phyloP scores from a whole-genome alignment of 2,888 invertebrate genomes.

The Oxycera nigricornis region DNA sequence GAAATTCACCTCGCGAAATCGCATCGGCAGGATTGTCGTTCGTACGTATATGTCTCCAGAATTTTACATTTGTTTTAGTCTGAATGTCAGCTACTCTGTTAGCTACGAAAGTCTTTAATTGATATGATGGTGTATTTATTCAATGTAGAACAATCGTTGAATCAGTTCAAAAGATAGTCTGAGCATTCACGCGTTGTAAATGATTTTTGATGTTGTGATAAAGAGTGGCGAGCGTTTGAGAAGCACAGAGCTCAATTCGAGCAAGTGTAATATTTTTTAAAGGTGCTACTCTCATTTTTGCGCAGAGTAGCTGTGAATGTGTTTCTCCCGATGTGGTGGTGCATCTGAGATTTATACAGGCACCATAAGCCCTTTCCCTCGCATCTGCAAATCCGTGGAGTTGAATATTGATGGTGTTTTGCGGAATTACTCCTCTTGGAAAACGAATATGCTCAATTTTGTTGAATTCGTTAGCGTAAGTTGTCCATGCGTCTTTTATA shows the following conservation, averaged over 20 bases:
- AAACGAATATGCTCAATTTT: not conserved
- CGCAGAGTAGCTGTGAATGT: not conserved
- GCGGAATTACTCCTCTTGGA: not conserved
- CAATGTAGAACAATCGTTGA: conserved; percentile 4
- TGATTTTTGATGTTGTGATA: not conserved
- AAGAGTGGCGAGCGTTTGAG: not conserved
- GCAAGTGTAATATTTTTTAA: not conserved
- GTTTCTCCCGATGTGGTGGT: no score
- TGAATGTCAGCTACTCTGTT: not conserved
- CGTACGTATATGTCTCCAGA: conserved; percentile 41
- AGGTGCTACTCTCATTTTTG: conserved; percentile 4
- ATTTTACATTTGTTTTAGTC: not conserved
- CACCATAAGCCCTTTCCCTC: not conserved
- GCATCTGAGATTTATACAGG: not conserved
- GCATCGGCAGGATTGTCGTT: not conserved
- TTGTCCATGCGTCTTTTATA: not conserved
- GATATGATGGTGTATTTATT: not conserved
- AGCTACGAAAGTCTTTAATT: not conserved
- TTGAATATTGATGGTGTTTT: not conserved
- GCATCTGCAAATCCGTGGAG: not conserved
- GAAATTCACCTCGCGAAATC: conserved; percentile 44
- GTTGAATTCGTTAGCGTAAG: no score
- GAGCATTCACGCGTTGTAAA: not conserved
- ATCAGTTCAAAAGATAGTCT: not conserved
- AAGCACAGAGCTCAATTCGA: not conserved